A percentile compares a stretch with the other conserved stretches of the same genome.
phyloP scores from a whole-genome alignment of 2,888 invertebrate species.

The Trichacis sp. region DNA sequence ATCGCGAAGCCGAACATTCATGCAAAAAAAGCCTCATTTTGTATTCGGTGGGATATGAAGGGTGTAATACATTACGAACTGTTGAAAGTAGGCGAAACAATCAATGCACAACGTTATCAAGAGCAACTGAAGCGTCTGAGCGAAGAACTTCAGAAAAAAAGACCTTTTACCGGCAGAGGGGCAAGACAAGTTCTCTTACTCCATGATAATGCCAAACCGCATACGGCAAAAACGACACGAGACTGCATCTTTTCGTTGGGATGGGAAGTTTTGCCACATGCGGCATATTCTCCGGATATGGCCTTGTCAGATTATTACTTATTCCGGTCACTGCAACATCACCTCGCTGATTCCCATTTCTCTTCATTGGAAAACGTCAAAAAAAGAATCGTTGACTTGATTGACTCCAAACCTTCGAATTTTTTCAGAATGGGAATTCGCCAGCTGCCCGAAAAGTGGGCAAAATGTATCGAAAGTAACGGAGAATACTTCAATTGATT shows the following conservation, averaged over 20 bases:
- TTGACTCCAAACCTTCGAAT: conserved; percentile 24
- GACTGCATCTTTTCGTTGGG: conserved; percentile 14
- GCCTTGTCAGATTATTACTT: conserved; percentile 42
- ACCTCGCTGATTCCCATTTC: conserved; percentile 40
- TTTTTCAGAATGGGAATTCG: too few relatives aligned
- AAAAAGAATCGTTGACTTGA: conserved; percentile 25
- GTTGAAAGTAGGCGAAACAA: background rate
- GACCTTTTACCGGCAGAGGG: too few relatives aligned
- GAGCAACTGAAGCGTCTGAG: too few relatives aligned
- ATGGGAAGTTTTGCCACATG: conserved; percentile 31
- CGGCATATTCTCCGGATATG: conserved; percentile 37
- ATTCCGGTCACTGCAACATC: conserved; percentile 40
- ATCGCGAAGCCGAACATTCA: background rate
- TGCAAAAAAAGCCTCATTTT: too few relatives aligned
- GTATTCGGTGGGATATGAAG: too few relatives aligned
- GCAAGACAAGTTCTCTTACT: conserved; percentile 38
- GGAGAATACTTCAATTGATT: too few relatives aligned
- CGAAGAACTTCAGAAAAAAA: too few relatives aligned
- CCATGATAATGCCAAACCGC: conserved; percentile 38
- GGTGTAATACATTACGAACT: conserved; percentile 36
- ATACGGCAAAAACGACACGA: conserved; percentile 29
- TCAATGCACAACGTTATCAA: too few relatives aligned
- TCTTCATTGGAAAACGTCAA: conserved; percentile 26
- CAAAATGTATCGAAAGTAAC: too few relatives aligned
- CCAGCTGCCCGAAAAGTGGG: too few relatives aligned